Evolutionary conservation across 2,888 invertebrate species (phyloP).

Genomic region (Dendrolimus houi): DNA sequence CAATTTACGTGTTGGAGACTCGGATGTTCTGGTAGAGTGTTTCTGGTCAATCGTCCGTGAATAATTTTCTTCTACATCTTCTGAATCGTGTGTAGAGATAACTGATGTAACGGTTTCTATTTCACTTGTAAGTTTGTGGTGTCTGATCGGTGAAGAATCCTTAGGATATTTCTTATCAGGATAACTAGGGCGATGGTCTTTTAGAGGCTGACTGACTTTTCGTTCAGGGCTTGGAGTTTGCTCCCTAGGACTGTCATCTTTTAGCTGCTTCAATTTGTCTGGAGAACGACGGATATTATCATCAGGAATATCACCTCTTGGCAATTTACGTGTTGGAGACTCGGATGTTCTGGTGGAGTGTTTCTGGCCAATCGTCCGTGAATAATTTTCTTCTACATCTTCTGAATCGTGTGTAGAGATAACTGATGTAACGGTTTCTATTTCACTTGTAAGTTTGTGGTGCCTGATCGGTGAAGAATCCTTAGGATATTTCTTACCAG

Average conservation of each 20-base stretch:
- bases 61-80: neutral
- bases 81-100: neutral
- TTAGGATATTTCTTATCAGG: slow-evolving; percentile 5
- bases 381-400: neutral
- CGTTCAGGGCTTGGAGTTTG: neutral
- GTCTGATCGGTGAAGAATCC: slow-evolving; percentile 1
- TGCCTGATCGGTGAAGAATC: slow-evolving; percentile 7
- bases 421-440: neutral
- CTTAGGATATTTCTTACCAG: slow-evolving; percentile 6
- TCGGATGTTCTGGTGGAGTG: slow-evolving; percentile 10
- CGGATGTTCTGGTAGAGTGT: slow-evolving; percentile 3
- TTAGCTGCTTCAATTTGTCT: neutral
- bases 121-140: neutral
- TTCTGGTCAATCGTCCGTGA: neutral
- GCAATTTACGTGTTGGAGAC: slow-evolving; percentile 14
- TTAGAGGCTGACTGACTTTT: neutral
- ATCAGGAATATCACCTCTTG: slow-evolving; percentile 2
- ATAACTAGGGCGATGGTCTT: slow-evolving; percentile 1
- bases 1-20: slow-evolving; percentile 6
- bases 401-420: too few relatives aligned
- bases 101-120: neutral
- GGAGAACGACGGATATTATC: slow-evolving; percentile 2
- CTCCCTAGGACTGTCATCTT: neutral
- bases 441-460: slow-evolving; percentile 8
- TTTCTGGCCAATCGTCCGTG: slow-evolving; percentile 3